Evolutionary conservation across 2,113 vertebrate species (phyloP), one percentile per base, ranked within the genome.

Genomic region (Chroicocephalus ridibundus): DNA sequence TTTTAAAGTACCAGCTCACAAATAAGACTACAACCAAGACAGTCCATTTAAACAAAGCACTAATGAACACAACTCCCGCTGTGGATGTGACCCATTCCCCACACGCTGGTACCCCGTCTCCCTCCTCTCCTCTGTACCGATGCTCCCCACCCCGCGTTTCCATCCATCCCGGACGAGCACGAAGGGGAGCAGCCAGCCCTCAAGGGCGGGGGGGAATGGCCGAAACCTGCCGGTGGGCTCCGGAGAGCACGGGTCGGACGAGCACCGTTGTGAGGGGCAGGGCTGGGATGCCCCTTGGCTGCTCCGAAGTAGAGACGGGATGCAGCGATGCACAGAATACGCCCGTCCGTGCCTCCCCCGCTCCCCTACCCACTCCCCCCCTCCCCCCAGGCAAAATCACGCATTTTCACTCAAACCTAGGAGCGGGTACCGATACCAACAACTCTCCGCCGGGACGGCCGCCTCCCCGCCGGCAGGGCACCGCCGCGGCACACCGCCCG

Each of bases 161-260:
- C 70, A 24, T 2, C 57, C 36, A 19, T 19, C 44, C 71, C 24
- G 6, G 61, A 6, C 4, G 18, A 4, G n/a, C 47, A 13, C 8
- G 18, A 3, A 12, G n/a, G 52, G 6, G 15, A 38, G 26, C 68
- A 15, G 38, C 17, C 61, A 6, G 42, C 15, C 27, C 47, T 6
- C 36, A 8, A 2, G 13, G 15, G 2, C 13, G 14, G 3, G 5
- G 4, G 9, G 49, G 18, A 31, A 13, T 21, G 1, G 5, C 68
- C 8, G 26, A 31, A 36, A 9, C 26, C 29, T 11, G 25, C 5
- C 3, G 21, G 27, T 1, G 36, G 32, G 9, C 38, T 31, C 51
- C 31, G 21, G 9, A 27, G n/a, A 12, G 10, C 32, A 7, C 15
- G 4, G 75, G 6, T 3, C 20, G 4, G 19, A 15, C 17, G 15